Evolutionary conservation across 2,113 vertebrate genomes (phyloP).

Genomic region (Notechis scutatus): DNA sequence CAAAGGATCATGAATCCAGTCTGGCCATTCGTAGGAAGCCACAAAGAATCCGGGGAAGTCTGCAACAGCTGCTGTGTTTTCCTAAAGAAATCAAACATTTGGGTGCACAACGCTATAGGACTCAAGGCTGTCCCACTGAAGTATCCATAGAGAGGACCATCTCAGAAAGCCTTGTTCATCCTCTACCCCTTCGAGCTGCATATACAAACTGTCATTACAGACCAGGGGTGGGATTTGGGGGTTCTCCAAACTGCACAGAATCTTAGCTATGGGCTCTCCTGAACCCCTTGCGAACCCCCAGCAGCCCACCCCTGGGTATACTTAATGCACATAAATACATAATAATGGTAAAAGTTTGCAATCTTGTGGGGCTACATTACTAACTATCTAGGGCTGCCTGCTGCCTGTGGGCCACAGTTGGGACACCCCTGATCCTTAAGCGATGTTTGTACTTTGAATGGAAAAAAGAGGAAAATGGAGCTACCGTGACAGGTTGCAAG

Average conservation of each 20-base stretch:
- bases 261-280: no score
- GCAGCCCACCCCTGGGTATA: no score
- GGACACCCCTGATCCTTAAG: background rate
- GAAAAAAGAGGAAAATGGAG: background rate
- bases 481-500: slow-evolving; percentile 67
- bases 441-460: background rate
- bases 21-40: slow-evolving; percentile 73
- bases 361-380: background rate
- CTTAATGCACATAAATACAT: background rate
- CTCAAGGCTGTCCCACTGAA: background rate
- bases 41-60: slow-evolving; percentile 71
- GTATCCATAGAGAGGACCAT: background rate
- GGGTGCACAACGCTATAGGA: background rate
- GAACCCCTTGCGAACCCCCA: no score
- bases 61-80: slow-evolving; percentile 46
- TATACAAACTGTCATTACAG: background rate
- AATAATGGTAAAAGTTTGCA: background rate
- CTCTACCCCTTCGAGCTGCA: background rate
- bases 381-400: background rate
- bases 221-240: background rate
- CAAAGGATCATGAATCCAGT: slow-evolving; percentile 72
- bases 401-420: background rate
- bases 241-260: no score
- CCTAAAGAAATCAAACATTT: slow-evolving; percentile 46
- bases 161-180: background rate